Base-by-base conservation (phyloP, 2,888 invertebrate species). In the Corbicula japonica region DNA sequence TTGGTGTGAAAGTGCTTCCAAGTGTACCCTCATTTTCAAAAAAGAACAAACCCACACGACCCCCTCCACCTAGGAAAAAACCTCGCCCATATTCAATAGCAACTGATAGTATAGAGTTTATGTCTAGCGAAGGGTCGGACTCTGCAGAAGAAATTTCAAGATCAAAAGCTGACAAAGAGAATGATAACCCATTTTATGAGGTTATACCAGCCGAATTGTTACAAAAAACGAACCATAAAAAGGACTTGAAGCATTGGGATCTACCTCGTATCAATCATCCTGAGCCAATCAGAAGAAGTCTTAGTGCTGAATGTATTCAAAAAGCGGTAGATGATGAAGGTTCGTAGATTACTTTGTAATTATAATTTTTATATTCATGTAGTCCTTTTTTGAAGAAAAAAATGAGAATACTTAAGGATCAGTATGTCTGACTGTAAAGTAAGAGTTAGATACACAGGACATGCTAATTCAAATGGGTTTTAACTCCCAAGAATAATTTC, bases 271-370 rank as follows among this genome's bases (percentile, higher is more conserved):
- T 35, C 2, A 32, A 52, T 8, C 80, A 82, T 34, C 83, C 84
- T 21, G 76, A 82, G 52, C 83, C 80, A 44, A 72, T 91, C 54
- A 80, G 87, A 38, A 86, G 88, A 62, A 90, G 91, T 75, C 84
- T 85, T 28, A 91, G 91, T 85, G 89, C 87, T 6, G 91, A 91
- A 38, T 87, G 89, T 75, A 62, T 91, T n/a, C 77, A 84, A 30
- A 80, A 83, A 32, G 76, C 76, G n/a, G 72, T 73, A 2, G 66
- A 80, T 83, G 76, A 76, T 77, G 70, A 69, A 26, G 80, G 82
- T 82, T 50, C 58, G 65, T 65, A 35, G 15, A 1, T 6, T 18
- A 30, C 15, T 28, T 28, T 44, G 10, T 61, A 52, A 6, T 18
- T 52, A n/a, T n/a, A n/a, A n/a, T n/a, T n/a, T n/a, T n/a, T n/a